Conservation (phyloP, 2,113 vertebrate genomes). For the Atherinomorus stipes region DNA sequence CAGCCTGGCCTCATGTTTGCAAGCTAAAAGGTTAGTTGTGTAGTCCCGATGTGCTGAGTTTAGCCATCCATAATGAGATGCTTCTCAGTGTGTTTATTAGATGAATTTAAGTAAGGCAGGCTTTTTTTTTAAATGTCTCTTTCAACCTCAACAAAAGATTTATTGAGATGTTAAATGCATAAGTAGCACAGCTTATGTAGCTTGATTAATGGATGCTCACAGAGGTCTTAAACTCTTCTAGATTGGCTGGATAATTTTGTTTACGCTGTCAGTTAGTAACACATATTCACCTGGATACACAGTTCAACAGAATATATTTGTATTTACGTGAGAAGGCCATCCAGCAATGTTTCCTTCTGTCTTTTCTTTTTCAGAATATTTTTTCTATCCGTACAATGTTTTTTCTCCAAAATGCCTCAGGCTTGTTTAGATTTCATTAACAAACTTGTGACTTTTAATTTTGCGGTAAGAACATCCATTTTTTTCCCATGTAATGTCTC, state of each 20-base stretch:
- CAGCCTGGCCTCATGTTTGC: constrained; percentile 62
- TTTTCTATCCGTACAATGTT: too few relatives aligned
- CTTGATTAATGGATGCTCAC: neutral
- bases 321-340: neutral
- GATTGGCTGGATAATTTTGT: neutral
- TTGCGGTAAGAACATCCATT: neutral
- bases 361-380: too few relatives aligned
- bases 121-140: neutral
- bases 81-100: constrained; percentile 15
- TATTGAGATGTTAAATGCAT: neutral
- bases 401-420: neutral
- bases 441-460: too few relatives aligned
- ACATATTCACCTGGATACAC: too few relatives aligned
- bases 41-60: constrained; percentile 39
- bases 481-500: neutral
- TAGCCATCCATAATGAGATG: constrained; percentile 19
- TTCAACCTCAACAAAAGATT: neutral
- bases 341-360: neutral
- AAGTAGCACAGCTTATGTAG: neutral
- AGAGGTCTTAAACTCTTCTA: neutral
- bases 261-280: neutral
- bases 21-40: constrained; percentile 51
- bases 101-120: neutral
- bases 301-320: too few relatives aligned
- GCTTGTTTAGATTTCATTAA: too few relatives aligned